A percentile compares a stretch with the other conserved stretches of the same genome.
These are phyloP conservation scores for Channa argus DNA, from an alignment of 2,113 vertebrate genomes.

Conservation along the genomic window DNA sequence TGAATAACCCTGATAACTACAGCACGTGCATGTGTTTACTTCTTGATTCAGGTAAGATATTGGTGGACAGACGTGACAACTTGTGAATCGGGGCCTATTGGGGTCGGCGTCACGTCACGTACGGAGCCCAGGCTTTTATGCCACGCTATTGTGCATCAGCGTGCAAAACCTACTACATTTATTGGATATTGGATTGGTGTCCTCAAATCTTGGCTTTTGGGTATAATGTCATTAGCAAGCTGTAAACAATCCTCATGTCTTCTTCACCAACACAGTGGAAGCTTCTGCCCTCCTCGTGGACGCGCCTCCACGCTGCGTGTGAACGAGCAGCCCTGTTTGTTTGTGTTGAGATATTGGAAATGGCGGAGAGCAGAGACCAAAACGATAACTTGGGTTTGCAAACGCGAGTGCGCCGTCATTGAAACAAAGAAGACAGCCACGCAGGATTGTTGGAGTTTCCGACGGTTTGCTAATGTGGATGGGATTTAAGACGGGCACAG, in stretches of 20 bases:
- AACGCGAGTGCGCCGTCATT: conserved; percentile 65
- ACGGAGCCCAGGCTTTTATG: neutral
- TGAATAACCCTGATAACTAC: neutral
- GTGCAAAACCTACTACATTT: neutral
- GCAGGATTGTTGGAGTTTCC: conserved; percentile 18
- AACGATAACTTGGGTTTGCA: conserved; percentile 73
- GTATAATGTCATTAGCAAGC: neutral
- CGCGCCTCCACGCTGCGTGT: conserved; percentile 58
- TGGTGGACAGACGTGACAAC: neutral
- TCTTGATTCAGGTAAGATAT: neutral
- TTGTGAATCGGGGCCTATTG: neutral
- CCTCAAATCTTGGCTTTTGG: too few species aligned
- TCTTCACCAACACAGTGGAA: neutral
- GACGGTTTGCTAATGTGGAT: conserved; percentile 19
- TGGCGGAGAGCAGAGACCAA: conserved; percentile 84
- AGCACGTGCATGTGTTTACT: neutral
- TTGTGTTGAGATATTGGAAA: conserved; percentile 87
- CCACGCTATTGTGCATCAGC: neutral
- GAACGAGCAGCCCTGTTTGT: conserved; percentile 83
- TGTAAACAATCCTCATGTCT: neutral
- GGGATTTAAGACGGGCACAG: conserved; percentile 37
- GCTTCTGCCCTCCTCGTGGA: conserved; percentile 33
- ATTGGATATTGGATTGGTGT: too few species aligned
- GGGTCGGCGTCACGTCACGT: neutral
- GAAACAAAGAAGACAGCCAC: conserved; percentile 37